Evolutionary conservation across 2,113 vertebrate species (phyloP).

Genomic region (Todiramphus chloris): DNA sequence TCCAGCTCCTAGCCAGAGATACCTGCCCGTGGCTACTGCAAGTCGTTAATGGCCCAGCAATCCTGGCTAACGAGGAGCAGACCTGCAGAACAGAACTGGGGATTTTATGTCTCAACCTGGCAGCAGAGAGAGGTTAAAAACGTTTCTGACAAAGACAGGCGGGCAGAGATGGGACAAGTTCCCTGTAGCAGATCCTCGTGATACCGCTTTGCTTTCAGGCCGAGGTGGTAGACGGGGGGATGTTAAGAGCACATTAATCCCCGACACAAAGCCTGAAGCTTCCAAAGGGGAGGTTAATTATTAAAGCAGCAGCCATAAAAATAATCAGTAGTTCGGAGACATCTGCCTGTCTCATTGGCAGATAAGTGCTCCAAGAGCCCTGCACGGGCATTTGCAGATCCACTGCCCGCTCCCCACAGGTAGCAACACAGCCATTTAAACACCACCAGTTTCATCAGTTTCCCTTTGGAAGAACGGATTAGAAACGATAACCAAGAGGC

Average conservation of each 20-base stretch:
- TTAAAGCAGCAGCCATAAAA: constrained; percentile 48
- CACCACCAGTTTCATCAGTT: not conserved
- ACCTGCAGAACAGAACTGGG: not conserved
- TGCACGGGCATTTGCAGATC: not conserved
- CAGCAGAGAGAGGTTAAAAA: not conserved
- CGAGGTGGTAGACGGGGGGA: not conserved
- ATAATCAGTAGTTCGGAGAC: not conserved
- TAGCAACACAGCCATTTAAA: not conserved
- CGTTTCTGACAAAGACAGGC: rapidly evolving
- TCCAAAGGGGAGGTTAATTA: constrained; percentile 46
- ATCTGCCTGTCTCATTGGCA: not conserved
- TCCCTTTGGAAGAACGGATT: not conserved
- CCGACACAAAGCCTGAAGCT: not conserved
- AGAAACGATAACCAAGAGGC: not conserved
- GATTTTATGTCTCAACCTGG: not conserved
- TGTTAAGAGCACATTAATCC: constrained; percentile 9
- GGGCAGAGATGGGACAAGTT: not conserved
- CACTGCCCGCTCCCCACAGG: not conserved
- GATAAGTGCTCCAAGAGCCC: not conserved
- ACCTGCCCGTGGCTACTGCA: not conserved
- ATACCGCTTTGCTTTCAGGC: not conserved
- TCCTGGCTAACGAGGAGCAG: not conserved
- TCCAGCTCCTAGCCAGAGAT: not conserved
- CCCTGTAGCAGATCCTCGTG: not conserved
- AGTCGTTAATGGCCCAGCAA: not conserved